Evolutionary conservation across 37 sponge, comb jelly and placozoan species (phyloP).

Genomic region (Beroe ovata): DNA sequence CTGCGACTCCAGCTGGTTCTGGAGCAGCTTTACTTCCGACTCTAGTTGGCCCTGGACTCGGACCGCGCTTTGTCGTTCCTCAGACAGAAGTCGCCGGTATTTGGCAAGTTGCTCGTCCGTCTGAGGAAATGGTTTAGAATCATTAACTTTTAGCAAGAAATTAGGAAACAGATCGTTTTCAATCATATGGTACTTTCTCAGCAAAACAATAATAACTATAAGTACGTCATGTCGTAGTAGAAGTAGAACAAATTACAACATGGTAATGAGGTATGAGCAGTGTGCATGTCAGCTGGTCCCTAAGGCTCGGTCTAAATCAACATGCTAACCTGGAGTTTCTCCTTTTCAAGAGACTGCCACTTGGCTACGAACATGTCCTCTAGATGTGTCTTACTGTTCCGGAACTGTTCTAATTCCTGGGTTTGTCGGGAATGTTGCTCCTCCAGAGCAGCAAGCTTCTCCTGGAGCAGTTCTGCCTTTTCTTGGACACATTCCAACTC

Average conservation of each 20-base stretch:
- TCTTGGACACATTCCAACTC: constrained; percentile 66
- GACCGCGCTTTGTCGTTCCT: constrained; percentile 19
- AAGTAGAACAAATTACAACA: no score
- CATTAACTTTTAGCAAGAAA: no score
- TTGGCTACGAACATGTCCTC: constrained; percentile 23
- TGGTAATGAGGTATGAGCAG: no score
- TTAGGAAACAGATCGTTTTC: no score
- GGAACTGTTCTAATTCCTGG: not conserved
- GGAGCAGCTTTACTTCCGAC: constrained; percentile 17
- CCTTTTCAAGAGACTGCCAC: constrained; percentile 16
- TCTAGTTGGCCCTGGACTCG: constrained; percentile 57
- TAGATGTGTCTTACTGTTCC: constrained; percentile 12
- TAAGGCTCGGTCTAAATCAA: no score
- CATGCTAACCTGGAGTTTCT: constrained; percentile 45
- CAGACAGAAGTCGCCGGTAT: constrained; percentile 32
- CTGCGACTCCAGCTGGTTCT: constrained; percentile 50
- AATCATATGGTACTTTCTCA: no score
- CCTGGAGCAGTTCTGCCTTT: constrained; percentile 64
- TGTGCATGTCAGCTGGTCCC: no score
- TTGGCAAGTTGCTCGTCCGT: constrained; percentile 20
- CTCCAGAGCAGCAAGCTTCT: constrained; percentile 54
- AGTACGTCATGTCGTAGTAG: no score
- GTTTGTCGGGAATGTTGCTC: constrained; percentile 44
- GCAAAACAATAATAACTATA: no score
- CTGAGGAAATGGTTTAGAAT: no score